Conservation (phyloP, 2,113 vertebrate species). For the Benitochromis conjunctus region DNA sequence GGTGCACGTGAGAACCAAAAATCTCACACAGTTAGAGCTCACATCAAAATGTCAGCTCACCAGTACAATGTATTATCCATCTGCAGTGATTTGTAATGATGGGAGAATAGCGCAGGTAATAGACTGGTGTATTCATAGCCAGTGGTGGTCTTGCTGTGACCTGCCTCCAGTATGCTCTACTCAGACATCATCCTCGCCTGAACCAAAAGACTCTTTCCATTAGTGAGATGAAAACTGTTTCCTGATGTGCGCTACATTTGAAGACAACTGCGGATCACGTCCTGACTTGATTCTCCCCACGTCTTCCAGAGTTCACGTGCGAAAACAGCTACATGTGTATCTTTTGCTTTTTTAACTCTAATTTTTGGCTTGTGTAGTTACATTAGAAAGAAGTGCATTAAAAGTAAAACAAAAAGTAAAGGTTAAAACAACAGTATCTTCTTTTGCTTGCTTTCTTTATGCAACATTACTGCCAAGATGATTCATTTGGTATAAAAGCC, state of each 20-base stretch:
- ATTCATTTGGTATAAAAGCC: background rate
- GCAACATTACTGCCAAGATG: background rate
- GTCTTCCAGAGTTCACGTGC: background rate
- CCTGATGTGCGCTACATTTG: background rate
- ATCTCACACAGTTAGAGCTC: background rate
- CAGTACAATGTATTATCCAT: background rate
- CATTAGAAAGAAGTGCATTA: background rate
- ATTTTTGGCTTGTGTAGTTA: background rate
- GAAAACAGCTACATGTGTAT: background rate
- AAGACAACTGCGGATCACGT: background rate
- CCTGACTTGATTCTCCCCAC: background rate
- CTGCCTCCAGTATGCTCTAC: background rate
- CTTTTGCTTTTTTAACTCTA: background rate
- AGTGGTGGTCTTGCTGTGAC: background rate
- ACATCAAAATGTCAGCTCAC: background rate
- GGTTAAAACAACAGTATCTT: background rate
- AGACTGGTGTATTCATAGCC: background rate
- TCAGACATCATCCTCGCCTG: background rate
- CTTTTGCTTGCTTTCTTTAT: background rate
- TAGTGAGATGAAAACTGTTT: background rate
- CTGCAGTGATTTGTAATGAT: background rate
- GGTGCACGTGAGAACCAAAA: background rate
- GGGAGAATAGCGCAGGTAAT: background rate
- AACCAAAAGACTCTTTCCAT: background rate
- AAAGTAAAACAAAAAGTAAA: background rate